These are phyloP conservation scores for Oasisia sp. DNA, from an alignment of 2,888 invertebrate species.

Conservation along the genomic window DNA sequence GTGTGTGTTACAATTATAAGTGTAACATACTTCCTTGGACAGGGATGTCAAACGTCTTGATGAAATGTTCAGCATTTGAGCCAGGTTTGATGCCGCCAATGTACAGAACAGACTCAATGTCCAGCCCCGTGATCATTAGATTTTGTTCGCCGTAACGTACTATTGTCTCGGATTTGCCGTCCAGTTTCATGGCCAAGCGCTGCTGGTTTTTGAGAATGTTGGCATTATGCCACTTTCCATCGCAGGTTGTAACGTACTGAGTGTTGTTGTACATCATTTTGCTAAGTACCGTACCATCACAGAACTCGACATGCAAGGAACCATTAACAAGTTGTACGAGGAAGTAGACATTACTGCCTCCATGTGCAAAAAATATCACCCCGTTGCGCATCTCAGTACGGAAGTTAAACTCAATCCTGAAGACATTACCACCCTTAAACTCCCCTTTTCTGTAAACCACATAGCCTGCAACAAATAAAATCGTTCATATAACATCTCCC, in stretches of 20 bases:
- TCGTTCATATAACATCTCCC: background rate
- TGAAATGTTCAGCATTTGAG: constrained; percentile 48
- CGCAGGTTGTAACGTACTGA: background rate
- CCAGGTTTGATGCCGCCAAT: constrained; percentile 56
- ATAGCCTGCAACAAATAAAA: constrained; percentile 29
- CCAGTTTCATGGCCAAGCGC: background rate
- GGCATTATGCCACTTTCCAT: background rate
- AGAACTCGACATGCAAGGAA: background rate
- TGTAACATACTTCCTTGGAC: background rate
- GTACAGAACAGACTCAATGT: constrained; percentile 47
- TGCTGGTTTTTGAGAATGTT: background rate
- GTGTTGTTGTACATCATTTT: background rate
- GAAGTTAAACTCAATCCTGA: constrained; percentile 49
- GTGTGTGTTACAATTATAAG: background rate
- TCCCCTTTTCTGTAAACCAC: constrained; percentile 24
- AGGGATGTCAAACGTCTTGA: constrained; percentile 30
- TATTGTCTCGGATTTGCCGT: too few relatives aligned
- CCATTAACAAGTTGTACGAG: constrained; percentile 53
- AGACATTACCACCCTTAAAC: constrained; percentile 34
- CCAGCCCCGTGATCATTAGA: constrained; percentile 25
- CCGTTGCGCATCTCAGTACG: constrained; percentile 57
- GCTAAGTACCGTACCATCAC: background rate
- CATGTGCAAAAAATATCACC: constrained; percentile 57
- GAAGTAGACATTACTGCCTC: constrained; percentile 54
- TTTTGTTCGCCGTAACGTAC: too few relatives aligned